Percentiles rank a stretch among this genome's conserved stretches.
These are phyloP conservation scores for Calycopis cecrops DNA, from an alignment of 1,140 invertebrate genomes.

Conservation along the genomic window DNA sequence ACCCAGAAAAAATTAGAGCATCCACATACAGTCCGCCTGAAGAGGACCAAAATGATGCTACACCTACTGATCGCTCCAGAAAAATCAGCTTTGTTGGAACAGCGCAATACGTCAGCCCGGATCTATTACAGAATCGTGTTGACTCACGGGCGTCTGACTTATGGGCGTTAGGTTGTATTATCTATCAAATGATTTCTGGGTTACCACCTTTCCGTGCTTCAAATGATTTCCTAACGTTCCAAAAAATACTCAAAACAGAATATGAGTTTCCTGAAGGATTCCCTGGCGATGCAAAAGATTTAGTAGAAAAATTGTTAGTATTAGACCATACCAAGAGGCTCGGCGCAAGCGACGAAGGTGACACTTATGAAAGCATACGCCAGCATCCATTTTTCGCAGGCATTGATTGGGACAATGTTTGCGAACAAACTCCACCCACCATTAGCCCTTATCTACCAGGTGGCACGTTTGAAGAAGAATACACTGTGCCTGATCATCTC, in stretches of 20 bases:
- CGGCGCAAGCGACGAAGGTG: constrained; percentile 86
- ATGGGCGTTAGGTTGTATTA: constrained; percentile 98
- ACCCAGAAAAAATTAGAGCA: constrained; percentile 53
- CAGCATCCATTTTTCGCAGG: constrained; percentile 90
- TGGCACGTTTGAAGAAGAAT: constrained; percentile 83
- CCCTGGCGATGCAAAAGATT: constrained; percentile 86
- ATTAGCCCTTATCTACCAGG: constrained; percentile 91
- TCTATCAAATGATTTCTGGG: constrained; percentile 98
- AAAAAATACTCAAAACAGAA: constrained; percentile 94
- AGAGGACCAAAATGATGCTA: constrained; percentile 37
- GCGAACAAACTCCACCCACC: constrained; percentile 86
- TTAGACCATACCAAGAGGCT: constrained; percentile 87
- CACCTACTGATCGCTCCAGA: constrained; percentile 66
- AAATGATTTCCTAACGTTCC: constrained; percentile 97
- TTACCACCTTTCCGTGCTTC: constrained; percentile 93
- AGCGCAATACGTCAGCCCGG: constrained; percentile 98
- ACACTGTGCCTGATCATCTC: constrained; percentile 84
- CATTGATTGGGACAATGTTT: constrained; percentile 89
- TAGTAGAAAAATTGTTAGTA: constrained; percentile 91
- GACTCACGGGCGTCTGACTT: constrained; percentile 91
- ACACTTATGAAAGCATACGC: constrained; percentile 88
- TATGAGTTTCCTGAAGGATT: constrained; percentile 97
- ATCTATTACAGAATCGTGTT: constrained; percentile 89
- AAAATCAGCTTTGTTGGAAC: constrained; percentile 98
- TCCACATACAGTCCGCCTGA: constrained; percentile 35